Evolutionary conservation across 2,113 vertebrate species (phyloP).

Genomic region (Grus americana): DNA sequence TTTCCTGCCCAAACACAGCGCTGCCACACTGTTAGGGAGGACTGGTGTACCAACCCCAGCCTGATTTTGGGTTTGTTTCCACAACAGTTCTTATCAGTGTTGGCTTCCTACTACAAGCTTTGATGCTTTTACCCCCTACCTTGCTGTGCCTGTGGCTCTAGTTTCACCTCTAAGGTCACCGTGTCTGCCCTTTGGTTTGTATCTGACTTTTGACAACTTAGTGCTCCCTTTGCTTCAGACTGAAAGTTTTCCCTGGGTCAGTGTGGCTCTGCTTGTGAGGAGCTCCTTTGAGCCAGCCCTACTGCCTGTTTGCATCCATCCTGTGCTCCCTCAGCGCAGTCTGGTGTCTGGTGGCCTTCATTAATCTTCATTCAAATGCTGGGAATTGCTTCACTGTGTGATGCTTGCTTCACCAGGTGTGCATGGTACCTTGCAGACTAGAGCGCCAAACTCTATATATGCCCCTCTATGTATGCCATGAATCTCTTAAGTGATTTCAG

Average conservation of each 20-base stretch:
- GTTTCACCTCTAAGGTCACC: background rate
- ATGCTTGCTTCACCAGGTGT: background rate
- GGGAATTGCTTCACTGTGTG: background rate
- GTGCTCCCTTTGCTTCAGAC: background rate
- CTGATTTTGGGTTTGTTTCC: background rate
- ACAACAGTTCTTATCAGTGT: background rate
- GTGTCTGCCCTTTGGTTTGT: background rate
- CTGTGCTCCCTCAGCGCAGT: too few relatives aligned
- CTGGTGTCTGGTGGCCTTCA: background rate
- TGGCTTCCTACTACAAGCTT: background rate
- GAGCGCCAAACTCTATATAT: background rate
- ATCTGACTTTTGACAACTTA: background rate
- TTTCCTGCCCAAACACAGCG: background rate
- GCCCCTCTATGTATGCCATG: background rate
- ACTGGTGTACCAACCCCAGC: background rate
- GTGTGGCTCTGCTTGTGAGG: background rate
- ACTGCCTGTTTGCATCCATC: background rate
- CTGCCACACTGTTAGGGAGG: background rate
- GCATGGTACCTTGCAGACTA: background rate
- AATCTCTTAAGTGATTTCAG: background rate
- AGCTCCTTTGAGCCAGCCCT: background rate
- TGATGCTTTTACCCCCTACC: background rate
- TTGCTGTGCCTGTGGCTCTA: background rate
- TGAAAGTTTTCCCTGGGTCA: background rate
- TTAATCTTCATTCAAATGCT: background rate